Evolutionary conservation across 2,888 invertebrate species (phyloP).

Genomic region (Cephus rjabovi): DNA sequence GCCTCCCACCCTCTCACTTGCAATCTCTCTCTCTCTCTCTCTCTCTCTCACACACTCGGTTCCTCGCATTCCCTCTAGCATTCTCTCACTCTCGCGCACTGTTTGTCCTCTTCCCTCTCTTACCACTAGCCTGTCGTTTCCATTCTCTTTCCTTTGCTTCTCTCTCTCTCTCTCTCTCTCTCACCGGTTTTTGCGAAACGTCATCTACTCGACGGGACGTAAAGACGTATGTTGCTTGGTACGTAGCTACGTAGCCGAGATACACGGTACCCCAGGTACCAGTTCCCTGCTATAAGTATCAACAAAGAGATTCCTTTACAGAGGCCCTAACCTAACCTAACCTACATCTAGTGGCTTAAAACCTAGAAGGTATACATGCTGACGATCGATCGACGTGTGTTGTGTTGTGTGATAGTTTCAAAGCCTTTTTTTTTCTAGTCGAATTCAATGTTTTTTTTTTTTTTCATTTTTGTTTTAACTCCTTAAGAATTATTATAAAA

Average conservation of each 20-base stretch:
- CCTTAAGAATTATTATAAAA: conserved; percentile 65
- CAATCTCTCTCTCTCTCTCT: conserved; percentile 12
- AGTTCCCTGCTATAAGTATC: conserved; percentile 52
- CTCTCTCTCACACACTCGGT: neutral
- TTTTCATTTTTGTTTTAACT: conserved; percentile 34
- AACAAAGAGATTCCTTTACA: conserved; percentile 65
- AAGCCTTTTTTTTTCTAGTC: conserved; percentile 24
- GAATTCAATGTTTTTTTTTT: conserved; percentile 19
- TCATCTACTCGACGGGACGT: too few relatives aligned
- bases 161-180: too few relatives aligned
- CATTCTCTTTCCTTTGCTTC: conserved; percentile 13
- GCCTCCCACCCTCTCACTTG: conserved; percentile 11
- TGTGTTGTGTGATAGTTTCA: conserved; percentile 2
- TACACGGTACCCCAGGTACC: conserved; percentile 24
- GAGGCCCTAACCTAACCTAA: conserved; percentile 55
- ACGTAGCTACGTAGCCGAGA: too few relatives aligned
- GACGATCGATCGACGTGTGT: conserved; percentile 48
- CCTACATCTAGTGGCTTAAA: conserved; percentile 61
- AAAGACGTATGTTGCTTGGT: too few relatives aligned
- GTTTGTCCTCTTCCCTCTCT: conserved; percentile 10
- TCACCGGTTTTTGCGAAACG: too few relatives aligned
- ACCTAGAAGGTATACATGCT: conserved; percentile 65
- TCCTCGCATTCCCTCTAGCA: neutral
- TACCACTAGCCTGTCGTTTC: neutral
- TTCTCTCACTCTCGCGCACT: neutral